A percentile compares a stretch with the other conserved stretches of the same genome.
phyloP scores from a whole-genome alignment of 2,888 invertebrate species.

The Uropetala carovei region DNA sequence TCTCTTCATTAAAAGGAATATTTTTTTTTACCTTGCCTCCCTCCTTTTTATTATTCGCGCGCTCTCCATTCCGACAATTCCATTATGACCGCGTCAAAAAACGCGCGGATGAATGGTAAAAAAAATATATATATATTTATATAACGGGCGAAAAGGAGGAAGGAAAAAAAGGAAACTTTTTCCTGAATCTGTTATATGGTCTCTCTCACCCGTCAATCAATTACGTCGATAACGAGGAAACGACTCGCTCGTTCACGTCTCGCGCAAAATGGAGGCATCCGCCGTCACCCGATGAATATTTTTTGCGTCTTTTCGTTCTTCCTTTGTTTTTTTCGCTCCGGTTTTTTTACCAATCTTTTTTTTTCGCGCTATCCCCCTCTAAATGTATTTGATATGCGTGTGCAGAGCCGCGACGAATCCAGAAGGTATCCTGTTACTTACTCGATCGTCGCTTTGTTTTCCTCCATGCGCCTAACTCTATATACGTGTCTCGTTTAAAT shows the following conservation, averaged over 20 bases:
- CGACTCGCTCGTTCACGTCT: not conserved
- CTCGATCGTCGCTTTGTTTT: not conserved
- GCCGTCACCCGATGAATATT: not conserved
- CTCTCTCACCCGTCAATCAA: slow-evolving; percentile 19
- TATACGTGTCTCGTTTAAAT: slow-evolving; percentile 42
- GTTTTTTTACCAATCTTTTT: not conserved
- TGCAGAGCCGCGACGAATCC: not conserved
- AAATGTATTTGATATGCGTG: not conserved
- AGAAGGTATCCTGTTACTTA: not conserved
- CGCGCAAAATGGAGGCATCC: not conserved
- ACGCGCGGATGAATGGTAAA: not conserved
- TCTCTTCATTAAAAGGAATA: slow-evolving; percentile 16
- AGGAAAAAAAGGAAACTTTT: not conserved
- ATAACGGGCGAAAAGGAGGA: no score
- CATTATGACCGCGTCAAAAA: not conserved
- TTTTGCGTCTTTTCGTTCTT: not conserved
- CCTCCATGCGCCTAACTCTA: not conserved
- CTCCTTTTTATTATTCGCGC: not conserved
- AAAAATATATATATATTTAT: not conserved
- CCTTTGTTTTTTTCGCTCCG: not conserved
- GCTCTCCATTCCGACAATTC: slow-evolving; percentile 3
- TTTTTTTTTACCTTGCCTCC: not conserved
- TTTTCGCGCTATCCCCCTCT: not conserved
- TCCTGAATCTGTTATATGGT: not conserved
- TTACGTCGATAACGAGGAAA: not conserved